Evolutionary conservation across 2,797 vertebrate species (phyloP), one percentile per base, ranked within the genome.

Genomic region (Lophius americanus): DNA sequence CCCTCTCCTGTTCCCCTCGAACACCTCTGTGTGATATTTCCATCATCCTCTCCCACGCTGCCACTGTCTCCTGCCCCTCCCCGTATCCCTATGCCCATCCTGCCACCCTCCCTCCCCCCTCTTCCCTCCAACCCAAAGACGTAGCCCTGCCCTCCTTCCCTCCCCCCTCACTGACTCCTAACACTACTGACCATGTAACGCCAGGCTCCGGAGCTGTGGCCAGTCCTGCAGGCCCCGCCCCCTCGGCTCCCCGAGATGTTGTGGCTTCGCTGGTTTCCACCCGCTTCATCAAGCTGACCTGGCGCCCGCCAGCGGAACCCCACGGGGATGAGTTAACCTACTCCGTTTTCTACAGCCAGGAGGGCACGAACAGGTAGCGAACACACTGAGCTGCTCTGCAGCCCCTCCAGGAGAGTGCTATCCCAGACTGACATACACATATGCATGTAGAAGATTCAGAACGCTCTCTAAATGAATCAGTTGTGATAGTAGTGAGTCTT

Each of bases 181-280:
- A 97, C 95, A 97, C 96, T 99, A 95, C 97, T 98, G 97, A 99
- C 95, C 97, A 96, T 98, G 96, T 98, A 97, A 98, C 96, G 92
- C 94, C 96, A 96, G 96, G 94, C 92, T 92, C 91, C 49, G 88
- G 95, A 84, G 89, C 90, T 9, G 84, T 93, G 53, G 90, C 92
- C 57, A 90, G 94, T 87, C 94, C 94, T 36, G 85, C 94, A 23
- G 96, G 97, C 85, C 96, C 96, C 38, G 78, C 95, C 67, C 95
- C 98, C 86, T 96, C 97, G 0, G 95, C 94, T 23, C 98, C 98
- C 0, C 92, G 97, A 12, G 98, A 99, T 1, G 95, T 99, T 3
- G 96, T 99, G 93, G 97, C 98, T 46, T 98, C 96, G 2, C 92
- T 99, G 37, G 97, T 99, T 73, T 99, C 97, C 85, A 99, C 97